Evolutionary conservation across 2,888 invertebrate genomes (phyloP).

Genomic region (Drosophila setosimentum): DNA sequence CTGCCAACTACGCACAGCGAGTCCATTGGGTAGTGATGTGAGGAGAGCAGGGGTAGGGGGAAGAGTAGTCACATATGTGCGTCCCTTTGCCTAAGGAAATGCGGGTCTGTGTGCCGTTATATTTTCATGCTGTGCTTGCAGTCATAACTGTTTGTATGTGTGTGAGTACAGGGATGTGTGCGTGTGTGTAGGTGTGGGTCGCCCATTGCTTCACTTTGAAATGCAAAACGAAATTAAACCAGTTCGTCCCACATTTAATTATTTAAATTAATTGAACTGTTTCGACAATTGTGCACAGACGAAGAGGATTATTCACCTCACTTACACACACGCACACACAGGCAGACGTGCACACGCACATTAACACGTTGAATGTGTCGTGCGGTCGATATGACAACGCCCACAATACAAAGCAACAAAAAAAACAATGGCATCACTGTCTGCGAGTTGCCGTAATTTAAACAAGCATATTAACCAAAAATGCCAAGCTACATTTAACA

Average conservation of each 20-base stretch:
- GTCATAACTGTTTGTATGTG: slow-evolving; percentile 23
- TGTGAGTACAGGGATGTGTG: slow-evolving; percentile 17
- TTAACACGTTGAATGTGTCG: slow-evolving; percentile 38
- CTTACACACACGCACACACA: slow-evolving; percentile 18
- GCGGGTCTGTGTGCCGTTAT: slow-evolving; percentile 54
- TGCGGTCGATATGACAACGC: slow-evolving; percentile 79
- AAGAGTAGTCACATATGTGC: slow-evolving; percentile 30
- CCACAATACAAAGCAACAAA: slow-evolving; percentile 37
- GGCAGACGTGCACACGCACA: background rate
- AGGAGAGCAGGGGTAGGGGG: background rate
- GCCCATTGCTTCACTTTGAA: slow-evolving; percentile 19
- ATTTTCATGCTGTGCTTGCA: slow-evolving; percentile 36
- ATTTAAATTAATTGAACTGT: slow-evolving; percentile 80
- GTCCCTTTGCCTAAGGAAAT: slow-evolving; percentile 12
- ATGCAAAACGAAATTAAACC: slow-evolving; percentile 73
- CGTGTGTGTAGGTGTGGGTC: slow-evolving; percentile 4
- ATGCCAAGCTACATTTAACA: slow-evolving; percentile 67
- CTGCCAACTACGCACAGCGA: slow-evolving; percentile 48
- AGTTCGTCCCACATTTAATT: slow-evolving; percentile 76
- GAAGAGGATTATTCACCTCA: slow-evolving; percentile 9
- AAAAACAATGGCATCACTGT: slow-evolving; percentile 19
- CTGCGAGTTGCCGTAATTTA: slow-evolving; percentile 63
- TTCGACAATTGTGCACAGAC: slow-evolving; percentile 65
- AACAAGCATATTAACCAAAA: slow-evolving; percentile 72
- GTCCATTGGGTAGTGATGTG: slow-evolving; percentile 45